Evolutionary conservation across 2,797 vertebrate species (phyloP).

Genomic region (Chelidonichthys spinosus): DNA sequence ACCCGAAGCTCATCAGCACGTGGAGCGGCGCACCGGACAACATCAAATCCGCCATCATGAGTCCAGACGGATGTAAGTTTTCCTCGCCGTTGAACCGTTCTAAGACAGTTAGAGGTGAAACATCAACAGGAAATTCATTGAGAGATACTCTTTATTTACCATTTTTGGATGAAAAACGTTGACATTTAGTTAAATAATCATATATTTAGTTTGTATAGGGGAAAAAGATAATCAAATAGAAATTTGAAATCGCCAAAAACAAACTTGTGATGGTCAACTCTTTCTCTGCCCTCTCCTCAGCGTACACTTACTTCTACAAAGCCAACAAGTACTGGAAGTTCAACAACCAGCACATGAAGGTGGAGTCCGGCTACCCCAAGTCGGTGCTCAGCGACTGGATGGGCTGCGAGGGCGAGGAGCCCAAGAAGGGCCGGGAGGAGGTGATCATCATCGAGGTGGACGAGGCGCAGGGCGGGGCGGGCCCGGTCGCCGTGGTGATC

Average conservation of each 20-base stretch:
- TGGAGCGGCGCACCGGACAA: constrained; percentile 93
- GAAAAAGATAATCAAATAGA: too few species aligned
- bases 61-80: constrained; percentile 90
- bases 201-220: too few species aligned
- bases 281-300: constrained; percentile 70
- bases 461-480: constrained; percentile 74
- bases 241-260: too few species aligned
- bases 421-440: constrained; percentile 81
- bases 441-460: constrained; percentile 91
- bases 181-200: too few species aligned
- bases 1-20: constrained; percentile 90
- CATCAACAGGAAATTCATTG: background rate
- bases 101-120: background rate
- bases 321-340: constrained; percentile 95
- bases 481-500: constrained; percentile 84
- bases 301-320: constrained; percentile 95
- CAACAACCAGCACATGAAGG: constrained; percentile 93
- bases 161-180: too few species aligned
- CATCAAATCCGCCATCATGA: constrained; percentile 90
- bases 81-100: background rate
- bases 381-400: constrained; percentile 91
- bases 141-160: too few species aligned
- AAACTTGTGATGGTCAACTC: background rate
- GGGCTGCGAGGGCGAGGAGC: constrained; percentile 88
- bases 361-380: constrained; percentile 92